phyloP scores from a whole-genome alignment of 2,797 vertebrate species.

The Capromys pilorides region DNA sequence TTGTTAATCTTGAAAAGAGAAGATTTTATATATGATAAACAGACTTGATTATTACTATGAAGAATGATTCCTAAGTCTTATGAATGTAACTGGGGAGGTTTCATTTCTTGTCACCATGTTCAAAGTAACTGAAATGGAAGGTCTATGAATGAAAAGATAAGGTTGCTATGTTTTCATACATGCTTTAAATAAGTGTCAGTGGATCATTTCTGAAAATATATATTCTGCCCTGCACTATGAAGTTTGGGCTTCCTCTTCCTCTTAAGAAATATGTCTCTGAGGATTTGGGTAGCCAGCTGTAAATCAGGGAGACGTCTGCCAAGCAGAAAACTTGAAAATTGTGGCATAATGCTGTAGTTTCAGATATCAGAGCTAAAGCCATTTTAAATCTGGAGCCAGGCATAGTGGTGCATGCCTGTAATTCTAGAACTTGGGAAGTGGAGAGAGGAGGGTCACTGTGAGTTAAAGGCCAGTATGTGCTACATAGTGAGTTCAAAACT shows the following conservation, averaged over 20 bases:
- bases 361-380: constrained; percentile 41
- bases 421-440: neutral
- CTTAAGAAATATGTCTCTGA: constrained; percentile 71
- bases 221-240: constrained; percentile 53
- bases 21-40: constrained; percentile 55
- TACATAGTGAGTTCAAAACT: neutral
- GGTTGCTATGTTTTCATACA: constrained; percentile 70
- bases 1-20: constrained; percentile 67
- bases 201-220: constrained; percentile 73
- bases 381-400: neutral
- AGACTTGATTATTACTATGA: constrained; percentile 60
- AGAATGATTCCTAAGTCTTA: constrained; percentile 51
- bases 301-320: constrained; percentile 25
- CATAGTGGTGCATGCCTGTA: neutral
- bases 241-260: constrained; percentile 66
- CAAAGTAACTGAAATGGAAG: constrained; percentile 75
- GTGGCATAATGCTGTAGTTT: neutral
- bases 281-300: constrained; percentile 32
- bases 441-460: neutral
- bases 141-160: constrained; percentile 76
- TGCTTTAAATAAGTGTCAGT: constrained; percentile 75
- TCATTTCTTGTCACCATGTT: constrained; percentile 75
- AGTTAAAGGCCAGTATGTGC: neutral
- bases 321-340: constrained; percentile 56
- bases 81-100: constrained; percentile 69